These are phyloP conservation scores for Drosophila prolongata DNA, from an alignment of 2,888 invertebrate genomes.

Conservation along the genomic window DNA sequence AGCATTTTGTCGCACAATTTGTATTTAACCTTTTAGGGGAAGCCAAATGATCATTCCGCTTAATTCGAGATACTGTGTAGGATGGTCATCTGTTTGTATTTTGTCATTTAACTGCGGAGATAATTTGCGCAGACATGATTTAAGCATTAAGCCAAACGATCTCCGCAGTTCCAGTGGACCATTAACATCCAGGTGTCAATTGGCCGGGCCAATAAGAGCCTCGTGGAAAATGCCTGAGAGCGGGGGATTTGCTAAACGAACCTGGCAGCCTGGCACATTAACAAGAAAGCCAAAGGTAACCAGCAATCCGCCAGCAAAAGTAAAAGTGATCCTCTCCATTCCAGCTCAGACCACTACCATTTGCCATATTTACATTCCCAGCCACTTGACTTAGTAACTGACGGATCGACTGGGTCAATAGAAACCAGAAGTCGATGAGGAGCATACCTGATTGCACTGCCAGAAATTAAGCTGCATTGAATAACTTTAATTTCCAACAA, in stretches of 20 bases:
- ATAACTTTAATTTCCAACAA: neutral
- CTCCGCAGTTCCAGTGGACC: conserved; percentile 37
- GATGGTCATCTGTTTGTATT: conserved; percentile 22
- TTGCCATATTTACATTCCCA: conserved; percentile 73
- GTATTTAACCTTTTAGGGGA: conserved; percentile 58
- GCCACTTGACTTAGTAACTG: conserved; percentile 75
- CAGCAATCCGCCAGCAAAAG: conserved; percentile 53
- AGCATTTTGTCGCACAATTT: conserved; percentile 47
- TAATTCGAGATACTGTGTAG: conserved; percentile 15
- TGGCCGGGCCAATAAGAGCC: conserved; percentile 60
- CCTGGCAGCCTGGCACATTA: conserved; percentile 74
- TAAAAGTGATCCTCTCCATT: conserved; percentile 59
- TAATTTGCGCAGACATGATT: conserved; percentile 56
- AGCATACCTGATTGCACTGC: conserved; percentile 15
- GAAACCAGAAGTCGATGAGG: conserved; percentile 17
- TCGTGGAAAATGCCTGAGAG: conserved; percentile 4
- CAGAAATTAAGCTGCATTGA: neutral
- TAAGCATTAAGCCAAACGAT: conserved; percentile 61
- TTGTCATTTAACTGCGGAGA: conserved; percentile 45
- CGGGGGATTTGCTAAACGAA: conserved; percentile 32
- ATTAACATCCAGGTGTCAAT: conserved; percentile 78
- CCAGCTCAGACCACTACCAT: conserved; percentile 40
- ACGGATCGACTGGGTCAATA: conserved; percentile 70
- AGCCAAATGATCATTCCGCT: conserved; percentile 15
- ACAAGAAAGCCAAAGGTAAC: conserved; percentile 69